phyloP scores from a whole-genome alignment of 2,888 invertebrate species.

The Trichacis sp. region DNA sequence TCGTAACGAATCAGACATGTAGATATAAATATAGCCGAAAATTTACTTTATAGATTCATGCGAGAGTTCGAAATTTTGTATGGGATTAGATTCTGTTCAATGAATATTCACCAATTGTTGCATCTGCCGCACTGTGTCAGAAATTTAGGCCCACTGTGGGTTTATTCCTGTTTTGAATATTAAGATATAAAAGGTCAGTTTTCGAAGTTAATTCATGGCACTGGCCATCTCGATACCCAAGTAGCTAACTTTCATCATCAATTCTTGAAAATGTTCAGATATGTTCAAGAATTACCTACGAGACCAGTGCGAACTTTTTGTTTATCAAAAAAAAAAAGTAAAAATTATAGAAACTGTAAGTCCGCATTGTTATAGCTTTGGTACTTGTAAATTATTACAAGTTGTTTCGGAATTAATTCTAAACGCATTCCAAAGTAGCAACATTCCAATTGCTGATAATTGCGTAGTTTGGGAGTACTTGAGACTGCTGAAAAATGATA shows the following conservation, averaged over 20 bases:
- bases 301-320: constrained; percentile 18
- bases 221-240: constrained; percentile 25
- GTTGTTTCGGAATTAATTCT: no score
- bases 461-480: no score
- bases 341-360: constrained; percentile 19
- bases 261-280: constrained; percentile 20
- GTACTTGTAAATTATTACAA: no score
- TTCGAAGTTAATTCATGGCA: constrained; percentile 29
- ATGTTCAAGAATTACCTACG: constrained; percentile 17
- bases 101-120: constrained; percentile 27
- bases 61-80: constrained; percentile 25
- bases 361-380: constrained; percentile 29
- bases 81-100: no score
- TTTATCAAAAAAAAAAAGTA: constrained; percentile 21
- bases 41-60: constrained; percentile 22
- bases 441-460: no score
- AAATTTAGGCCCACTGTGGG: constrained; percentile 34
- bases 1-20: constrained; percentile 3
- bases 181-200: constrained; percentile 30
- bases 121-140: constrained; percentile 26
- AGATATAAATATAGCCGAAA: constrained; percentile 5
- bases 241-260: constrained; percentile 19
- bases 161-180: constrained; percentile 26
- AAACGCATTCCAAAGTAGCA: no score
- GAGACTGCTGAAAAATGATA: no score